Percentiles rank a stretch among this genome's conserved stretches.
These are phyloP conservation scores for Dascyllus trimaculatus DNA, from an alignment of 2,113 vertebrate species.

Conservation along the genomic window DNA sequence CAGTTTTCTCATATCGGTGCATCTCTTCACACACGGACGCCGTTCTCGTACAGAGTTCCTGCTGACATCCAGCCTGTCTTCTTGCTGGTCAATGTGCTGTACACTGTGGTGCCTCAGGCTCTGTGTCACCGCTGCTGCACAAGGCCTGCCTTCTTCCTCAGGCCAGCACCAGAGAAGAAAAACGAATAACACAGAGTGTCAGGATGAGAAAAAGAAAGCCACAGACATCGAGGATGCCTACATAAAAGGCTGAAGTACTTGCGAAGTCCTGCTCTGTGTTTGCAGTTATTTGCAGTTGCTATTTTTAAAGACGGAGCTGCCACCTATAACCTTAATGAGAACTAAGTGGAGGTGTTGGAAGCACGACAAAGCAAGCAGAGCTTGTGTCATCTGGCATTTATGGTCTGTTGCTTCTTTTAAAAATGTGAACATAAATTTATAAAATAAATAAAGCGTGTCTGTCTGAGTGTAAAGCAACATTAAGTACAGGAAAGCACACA, in stretches of 20 bases:
- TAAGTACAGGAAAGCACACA: neutral
- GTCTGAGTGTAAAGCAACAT: constrained; percentile 4
- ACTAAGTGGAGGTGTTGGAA: neutral
- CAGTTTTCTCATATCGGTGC: constrained; percentile 95
- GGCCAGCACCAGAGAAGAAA: constrained; percentile 74
- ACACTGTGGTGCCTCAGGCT: constrained; percentile 91
- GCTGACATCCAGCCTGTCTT: constrained; percentile 88
- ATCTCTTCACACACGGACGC: constrained; percentile 95
- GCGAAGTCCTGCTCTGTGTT: constrained; percentile 22
- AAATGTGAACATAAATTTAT: constrained; percentile 23
- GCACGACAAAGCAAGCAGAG: constrained; percentile 8
- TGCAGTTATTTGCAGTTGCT: constrained; percentile 17
- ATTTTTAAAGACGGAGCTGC: constrained; percentile 8
- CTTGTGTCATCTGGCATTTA: constrained; percentile 3
- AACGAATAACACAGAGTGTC: constrained; percentile 51
- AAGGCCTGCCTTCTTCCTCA: constrained; percentile 91
- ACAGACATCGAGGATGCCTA: constrained; percentile 13
- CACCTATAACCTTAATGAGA: neutral
- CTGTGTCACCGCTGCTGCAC: constrained; percentile 92
- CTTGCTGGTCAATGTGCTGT: constrained; percentile 89
- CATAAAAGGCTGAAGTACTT: constrained; percentile 21
- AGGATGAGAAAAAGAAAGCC: neutral
- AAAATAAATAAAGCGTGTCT: neutral
- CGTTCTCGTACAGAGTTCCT: constrained; percentile 93
- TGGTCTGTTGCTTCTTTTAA: constrained; percentile 5